phyloP scores from a whole-genome alignment of 2,888 invertebrate species.

The Clusia tigrina region DNA sequence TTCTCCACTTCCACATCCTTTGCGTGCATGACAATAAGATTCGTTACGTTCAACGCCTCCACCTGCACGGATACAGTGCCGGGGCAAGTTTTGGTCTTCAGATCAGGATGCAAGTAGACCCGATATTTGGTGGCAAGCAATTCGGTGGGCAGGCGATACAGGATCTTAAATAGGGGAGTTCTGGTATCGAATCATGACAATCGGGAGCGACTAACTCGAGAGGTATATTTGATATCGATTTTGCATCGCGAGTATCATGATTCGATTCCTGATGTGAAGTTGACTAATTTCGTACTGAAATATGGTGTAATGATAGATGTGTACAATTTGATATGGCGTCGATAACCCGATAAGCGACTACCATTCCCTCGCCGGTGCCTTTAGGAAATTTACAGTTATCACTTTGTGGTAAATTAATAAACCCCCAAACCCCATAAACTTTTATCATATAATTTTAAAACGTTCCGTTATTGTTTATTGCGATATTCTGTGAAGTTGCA shows the following conservation, averaged over 20 bases:
- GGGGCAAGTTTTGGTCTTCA: conserved; percentile 43
- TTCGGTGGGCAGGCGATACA: conserved; percentile 52
- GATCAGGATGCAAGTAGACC: conserved; percentile 48
- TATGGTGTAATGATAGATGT: no score
- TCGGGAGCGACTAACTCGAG: conserved; percentile 29
- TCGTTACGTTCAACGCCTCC: conserved; percentile 43
- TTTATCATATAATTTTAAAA: no score
- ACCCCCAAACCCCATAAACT: no score
- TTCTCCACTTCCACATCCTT: conserved; percentile 46
- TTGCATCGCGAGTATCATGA: background rate
- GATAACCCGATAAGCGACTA: no score
- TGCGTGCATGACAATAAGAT: conserved; percentile 55
- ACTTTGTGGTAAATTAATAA: no score
- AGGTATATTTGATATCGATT: no score
- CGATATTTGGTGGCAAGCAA: conserved; percentile 50
- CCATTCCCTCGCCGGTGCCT: no score
- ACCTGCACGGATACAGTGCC: conserved; percentile 57
- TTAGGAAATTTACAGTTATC: no score
- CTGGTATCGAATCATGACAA: background rate
- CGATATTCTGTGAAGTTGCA: no score
- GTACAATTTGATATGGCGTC: no score
- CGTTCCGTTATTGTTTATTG: no score
- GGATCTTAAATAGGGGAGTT: conserved; percentile 42
- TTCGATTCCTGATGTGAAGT: background rate
- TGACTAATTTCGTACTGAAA: background rate